Percentiles rank a stretch among this genome's conserved stretches.
Evolutionary conservation across 92 coral and sea anemone species (phyloP).

Genomic region (Heliopora coerulea): DNA sequence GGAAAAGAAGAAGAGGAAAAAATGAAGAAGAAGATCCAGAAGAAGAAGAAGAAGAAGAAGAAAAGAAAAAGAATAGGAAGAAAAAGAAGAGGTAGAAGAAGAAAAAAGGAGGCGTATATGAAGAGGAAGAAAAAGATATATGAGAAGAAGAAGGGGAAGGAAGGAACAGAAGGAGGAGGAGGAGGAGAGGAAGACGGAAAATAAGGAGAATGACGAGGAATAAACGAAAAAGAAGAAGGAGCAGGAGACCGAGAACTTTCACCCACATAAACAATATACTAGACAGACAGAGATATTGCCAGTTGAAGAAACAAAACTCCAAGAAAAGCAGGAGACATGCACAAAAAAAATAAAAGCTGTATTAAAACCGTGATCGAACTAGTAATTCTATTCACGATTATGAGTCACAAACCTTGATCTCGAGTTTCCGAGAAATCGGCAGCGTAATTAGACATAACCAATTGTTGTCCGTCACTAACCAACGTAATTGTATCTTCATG

Average conservation of each 20-base stretch:
- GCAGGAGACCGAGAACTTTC: background rate
- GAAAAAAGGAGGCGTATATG: background rate
- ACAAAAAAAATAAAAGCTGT: too few relatives aligned
- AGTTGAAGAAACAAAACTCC: too few relatives aligned
- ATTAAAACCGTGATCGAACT: too few relatives aligned
- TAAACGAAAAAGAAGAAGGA: background rate
- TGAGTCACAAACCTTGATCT: slow-evolving; percentile 6
- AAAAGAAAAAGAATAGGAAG: background rate
- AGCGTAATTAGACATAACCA: background rate
- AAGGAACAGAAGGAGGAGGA: background rate
- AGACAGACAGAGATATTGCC: too few relatives aligned
- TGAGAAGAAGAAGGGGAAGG: background rate
- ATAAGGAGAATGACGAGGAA: background rate
- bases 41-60: background rate
- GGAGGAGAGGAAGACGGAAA: background rate
- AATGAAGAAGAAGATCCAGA: background rate
- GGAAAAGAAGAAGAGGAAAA: background rate
- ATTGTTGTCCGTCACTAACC: slow-evolving; percentile 8
- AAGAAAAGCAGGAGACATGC: too few relatives aligned
- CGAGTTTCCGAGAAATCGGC: background rate
- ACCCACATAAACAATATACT: too few relatives aligned
- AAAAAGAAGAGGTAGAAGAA: background rate
- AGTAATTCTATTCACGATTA: background rate
- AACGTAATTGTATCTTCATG: slow-evolving; percentile 17
- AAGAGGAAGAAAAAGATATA: background rate